A percentile compares a stretch with the other conserved stretches of the same genome.
Conservation (phyloP, 30 jellyfish, hydroid and myxozoan species). For the Chrysaora quinquecirrha region DNA sequence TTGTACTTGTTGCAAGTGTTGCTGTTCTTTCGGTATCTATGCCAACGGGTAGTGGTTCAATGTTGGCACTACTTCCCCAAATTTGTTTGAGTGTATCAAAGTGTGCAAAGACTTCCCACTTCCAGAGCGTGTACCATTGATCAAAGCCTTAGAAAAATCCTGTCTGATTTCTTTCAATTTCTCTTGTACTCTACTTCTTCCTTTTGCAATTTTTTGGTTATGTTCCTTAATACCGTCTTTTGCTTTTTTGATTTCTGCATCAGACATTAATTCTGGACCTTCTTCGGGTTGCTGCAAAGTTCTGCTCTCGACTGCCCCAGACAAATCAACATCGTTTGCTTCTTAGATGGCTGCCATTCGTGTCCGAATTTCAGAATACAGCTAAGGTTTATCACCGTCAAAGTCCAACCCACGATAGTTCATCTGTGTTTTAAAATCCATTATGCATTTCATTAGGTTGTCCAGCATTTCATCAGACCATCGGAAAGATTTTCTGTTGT, state of each 20-base stretch:
- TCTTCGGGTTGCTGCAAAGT: slow-evolving; percentile 4
- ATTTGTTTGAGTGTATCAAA: slow-evolving; percentile 11
- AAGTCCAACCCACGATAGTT: slow-evolving; percentile 17
- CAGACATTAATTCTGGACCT: slow-evolving; percentile 3
- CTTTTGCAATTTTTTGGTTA: slow-evolving; percentile 5
- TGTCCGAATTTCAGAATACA: neutral
- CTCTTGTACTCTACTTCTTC: slow-evolving; percentile 25
- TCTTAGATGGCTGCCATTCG: neutral
- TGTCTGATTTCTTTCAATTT: slow-evolving; percentile 38
- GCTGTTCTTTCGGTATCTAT: neutral
- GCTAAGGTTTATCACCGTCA: slow-evolving; percentile 30
- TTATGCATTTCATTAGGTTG: neutral
- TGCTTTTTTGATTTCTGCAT: neutral
- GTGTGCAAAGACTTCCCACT: slow-evolving; percentile 50
- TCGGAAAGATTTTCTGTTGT: slow-evolving; percentile 20
- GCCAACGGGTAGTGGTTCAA: slow-evolving; percentile 3
- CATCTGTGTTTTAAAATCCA: slow-evolving; percentile 18
- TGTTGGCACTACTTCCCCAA: slow-evolving; percentile 47
- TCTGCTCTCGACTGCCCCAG: slow-evolving; percentile 8
- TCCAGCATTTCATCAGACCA: slow-evolving; percentile 32
- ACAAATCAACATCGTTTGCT: neutral
- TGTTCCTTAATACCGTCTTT: slow-evolving; percentile 6
- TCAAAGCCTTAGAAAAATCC: slow-evolving; percentile 35
- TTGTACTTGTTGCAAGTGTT: neutral
- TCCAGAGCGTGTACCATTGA: slow-evolving; percentile 43